phyloP scores from a whole-genome alignment of 2,113 vertebrate species.

The Vombatus ursinus region DNA sequence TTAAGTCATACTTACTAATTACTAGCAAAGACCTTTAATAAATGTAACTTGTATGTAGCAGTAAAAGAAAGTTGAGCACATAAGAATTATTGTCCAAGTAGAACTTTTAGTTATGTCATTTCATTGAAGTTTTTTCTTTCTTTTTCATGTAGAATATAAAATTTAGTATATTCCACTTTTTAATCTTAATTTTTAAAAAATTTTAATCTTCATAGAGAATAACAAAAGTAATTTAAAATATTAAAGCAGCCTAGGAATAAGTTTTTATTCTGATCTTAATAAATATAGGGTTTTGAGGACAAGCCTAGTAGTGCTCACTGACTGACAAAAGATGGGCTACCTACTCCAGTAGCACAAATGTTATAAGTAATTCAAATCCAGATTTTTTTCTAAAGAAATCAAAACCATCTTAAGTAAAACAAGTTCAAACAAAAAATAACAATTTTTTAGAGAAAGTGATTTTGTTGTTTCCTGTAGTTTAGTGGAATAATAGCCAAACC shows the following conservation, averaged over 20 bases:
- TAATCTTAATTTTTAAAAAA: neutral
- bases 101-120: conserved; percentile 23
- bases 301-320: neutral
- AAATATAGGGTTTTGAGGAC: neutral
- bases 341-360: neutral
- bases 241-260: neutral
- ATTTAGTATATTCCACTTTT: neutral
- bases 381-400: conserved; percentile 7
- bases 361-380: conserved; percentile 12
- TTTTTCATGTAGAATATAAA: conserved; percentile 10
- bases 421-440: neutral
- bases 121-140: conserved; percentile 26
- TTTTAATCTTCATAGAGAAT: neutral
- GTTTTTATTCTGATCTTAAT: conserved; percentile 26
- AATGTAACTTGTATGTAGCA: neutral
- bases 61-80: neutral
- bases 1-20: neutral
- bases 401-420: neutral
- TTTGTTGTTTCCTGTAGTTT: neutral
- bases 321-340: neutral
- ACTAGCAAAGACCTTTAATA: neutral
- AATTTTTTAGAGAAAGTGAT: neutral
- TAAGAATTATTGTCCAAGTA: neutral
- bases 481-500: neutral
- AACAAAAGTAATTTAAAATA: conserved; percentile 29